Percentiles rank a stretch among this genome's conserved stretches.
phyloP scores from a whole-genome alignment of 2,113 vertebrate species.

The Pygoscelis antarcticus region DNA sequence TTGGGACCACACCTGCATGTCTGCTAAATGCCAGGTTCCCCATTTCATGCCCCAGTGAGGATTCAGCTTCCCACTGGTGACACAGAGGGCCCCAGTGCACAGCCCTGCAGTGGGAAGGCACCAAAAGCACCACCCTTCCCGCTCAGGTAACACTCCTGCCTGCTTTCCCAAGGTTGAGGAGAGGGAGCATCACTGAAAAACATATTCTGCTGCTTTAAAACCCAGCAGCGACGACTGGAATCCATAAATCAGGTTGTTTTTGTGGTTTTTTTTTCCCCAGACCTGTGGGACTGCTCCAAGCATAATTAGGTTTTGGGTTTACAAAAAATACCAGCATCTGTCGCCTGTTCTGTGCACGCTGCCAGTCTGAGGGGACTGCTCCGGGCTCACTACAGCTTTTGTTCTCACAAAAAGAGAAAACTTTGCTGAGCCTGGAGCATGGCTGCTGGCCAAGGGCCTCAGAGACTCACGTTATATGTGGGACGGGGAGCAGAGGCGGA shows the following conservation, averaged over 20 bases:
- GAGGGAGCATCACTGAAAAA: neutral
- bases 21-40: neutral
- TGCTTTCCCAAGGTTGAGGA: neutral
- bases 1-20: neutral
- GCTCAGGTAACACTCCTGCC: neutral
- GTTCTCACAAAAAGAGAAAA: slow-evolving; percentile 49
- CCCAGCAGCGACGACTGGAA: slow-evolving; percentile 1
- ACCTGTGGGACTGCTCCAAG: slow-evolving; percentile 52
- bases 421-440: slow-evolving; percentile 15
- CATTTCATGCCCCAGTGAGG: neutral
- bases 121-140: neutral
- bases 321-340: slow-evolving; percentile 64
- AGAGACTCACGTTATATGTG: neutral
- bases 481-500: neutral
- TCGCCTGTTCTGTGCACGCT: slow-evolving; percentile 25
- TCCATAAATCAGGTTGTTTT: neutral
- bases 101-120: neutral
- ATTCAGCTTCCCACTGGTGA: neutral
- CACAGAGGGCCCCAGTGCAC: accelerated
- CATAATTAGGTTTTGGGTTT: slow-evolving; percentile 68
- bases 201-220: slow-evolving; percentile 6
- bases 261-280: neutral
- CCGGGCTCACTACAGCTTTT: slow-evolving; percentile 29
- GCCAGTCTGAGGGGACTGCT: slow-evolving; percentile 51
- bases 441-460: neutral